Percentiles rank a stretch among this genome's conserved stretches.
phyloP scores from a whole-genome alignment of 2,888 invertebrate species.

The Boloria euphrosyne region DNA sequence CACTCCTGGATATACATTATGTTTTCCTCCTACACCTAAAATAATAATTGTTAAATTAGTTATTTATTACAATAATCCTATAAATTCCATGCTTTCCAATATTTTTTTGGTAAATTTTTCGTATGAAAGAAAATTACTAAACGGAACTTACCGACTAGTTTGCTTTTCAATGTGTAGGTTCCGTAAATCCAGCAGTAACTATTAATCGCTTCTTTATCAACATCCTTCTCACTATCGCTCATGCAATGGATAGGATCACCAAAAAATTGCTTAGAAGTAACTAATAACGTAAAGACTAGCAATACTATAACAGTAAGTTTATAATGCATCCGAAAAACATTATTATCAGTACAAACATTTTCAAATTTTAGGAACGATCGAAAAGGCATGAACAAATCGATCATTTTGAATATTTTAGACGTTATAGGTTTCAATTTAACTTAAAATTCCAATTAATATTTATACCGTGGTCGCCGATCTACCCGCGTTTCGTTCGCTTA shows the following conservation, averaged over 20 bases:
- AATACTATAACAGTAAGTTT: constrained; percentile 87
- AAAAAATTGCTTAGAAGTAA: constrained; percentile 92
- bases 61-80: too few relatives aligned
- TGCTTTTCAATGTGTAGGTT: constrained; percentile 83
- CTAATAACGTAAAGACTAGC: constrained; percentile 87
- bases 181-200: constrained; percentile 91
- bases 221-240: constrained; percentile 61
- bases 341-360: constrained; percentile 87
- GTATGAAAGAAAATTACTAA: too few relatives aligned
- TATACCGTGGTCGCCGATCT: too few relatives aligned
- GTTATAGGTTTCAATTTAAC: too few relatives aligned
- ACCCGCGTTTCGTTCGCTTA: too few relatives aligned
- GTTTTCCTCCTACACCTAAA: constrained; percentile 73
- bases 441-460: too few relatives aligned
- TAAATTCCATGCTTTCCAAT: too few relatives aligned
- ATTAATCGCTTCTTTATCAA: constrained; percentile 84
- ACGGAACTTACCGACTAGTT: constrained; percentile 59
- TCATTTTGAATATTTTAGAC: constrained; percentile 64
- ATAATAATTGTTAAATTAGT: too few relatives aligned
- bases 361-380: constrained; percentile 86
- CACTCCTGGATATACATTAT: constrained; percentile 79
- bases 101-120: too few relatives aligned
- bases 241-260: constrained; percentile 92
- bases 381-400: constrained; percentile 86
- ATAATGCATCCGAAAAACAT: constrained; percentile 88